Conservation (phyloP, 2,113 vertebrate genomes). For the Limnothrissa miodon region DNA sequence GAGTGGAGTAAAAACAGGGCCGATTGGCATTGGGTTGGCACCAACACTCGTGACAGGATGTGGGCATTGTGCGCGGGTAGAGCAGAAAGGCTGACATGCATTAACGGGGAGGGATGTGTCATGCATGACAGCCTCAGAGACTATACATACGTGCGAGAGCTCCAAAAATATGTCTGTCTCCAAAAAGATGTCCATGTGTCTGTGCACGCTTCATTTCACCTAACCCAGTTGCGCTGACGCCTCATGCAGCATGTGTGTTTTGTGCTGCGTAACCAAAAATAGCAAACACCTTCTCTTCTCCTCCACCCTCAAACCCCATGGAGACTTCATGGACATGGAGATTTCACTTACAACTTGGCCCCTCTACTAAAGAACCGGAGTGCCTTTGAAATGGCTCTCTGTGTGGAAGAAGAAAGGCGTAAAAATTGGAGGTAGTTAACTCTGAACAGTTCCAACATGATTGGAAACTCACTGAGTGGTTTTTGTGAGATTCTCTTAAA, state of each 20-base stretch:
- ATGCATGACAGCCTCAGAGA: not conserved
- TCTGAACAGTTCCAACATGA: not conserved
- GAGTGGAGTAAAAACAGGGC: not conserved
- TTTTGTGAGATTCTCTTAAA: not conserved
- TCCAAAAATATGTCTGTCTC: not conserved
- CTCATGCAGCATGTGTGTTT: not conserved
- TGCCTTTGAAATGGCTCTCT: not conserved
- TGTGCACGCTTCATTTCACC: not conserved
- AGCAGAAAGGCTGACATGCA: not conserved
- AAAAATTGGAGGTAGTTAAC: not conserved
- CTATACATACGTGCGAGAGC: not conserved
- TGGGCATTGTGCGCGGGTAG: not conserved
- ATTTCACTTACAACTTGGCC: not conserved
- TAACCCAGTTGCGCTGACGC: not conserved
- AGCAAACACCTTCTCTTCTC: not conserved
- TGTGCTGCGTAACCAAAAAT: constrained; percentile 1
- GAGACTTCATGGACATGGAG: not conserved
- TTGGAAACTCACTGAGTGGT: not conserved
- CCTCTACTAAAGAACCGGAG: not conserved
- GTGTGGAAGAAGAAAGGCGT: not conserved
- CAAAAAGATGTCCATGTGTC: not conserved
- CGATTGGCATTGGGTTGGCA: not conserved
- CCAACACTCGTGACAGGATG: not conserved
- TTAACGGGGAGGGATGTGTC: not conserved
- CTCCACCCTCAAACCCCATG: not conserved